phyloP scores from a whole-genome alignment of 2,113 vertebrate genomes.

The Garra rufa region DNA sequence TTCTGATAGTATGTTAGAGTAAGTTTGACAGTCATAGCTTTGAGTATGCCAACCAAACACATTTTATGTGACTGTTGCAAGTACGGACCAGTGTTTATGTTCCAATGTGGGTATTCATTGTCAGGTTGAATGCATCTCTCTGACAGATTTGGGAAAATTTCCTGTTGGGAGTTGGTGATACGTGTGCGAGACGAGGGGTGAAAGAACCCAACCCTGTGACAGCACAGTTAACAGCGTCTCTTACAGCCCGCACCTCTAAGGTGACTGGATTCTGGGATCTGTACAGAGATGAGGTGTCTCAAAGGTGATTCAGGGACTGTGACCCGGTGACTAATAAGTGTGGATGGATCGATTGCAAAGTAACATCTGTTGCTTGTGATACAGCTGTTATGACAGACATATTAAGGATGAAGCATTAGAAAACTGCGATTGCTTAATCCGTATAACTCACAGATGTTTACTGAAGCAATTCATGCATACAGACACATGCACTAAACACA shows the following conservation, averaged over 20 bases:
- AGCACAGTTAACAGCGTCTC: neutral
- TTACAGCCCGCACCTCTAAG: neutral
- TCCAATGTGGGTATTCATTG: constrained; percentile 23
- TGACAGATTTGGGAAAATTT: constrained; percentile 11
- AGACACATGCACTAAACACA: constrained; percentile 6
- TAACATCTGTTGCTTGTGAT: constrained; percentile 4
- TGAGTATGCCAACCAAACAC: constrained; percentile 49
- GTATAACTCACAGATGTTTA: constrained; percentile 19
- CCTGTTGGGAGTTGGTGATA: constrained; percentile 7
- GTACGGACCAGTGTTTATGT: constrained; percentile 47
- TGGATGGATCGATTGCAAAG: constrained; percentile 2
- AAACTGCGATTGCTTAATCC: constrained; percentile 13
- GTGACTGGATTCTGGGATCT: constrained; percentile 19
- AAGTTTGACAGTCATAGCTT: constrained; percentile 44
- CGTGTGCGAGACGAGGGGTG: neutral
- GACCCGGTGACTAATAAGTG: constrained; percentile 18
- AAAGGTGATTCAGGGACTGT: constrained; percentile 22
- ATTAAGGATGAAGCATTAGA: neutral
- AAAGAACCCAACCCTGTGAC: neutral
- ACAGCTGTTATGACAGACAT: neutral
- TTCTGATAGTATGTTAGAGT: constrained; percentile 44
- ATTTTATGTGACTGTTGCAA: constrained; percentile 45
- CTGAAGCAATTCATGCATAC: neutral
- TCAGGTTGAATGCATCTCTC: constrained; percentile 33
- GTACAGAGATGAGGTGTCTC: neutral